Percentiles rank a stretch among this genome's conserved stretches.
Conservation (phyloP, 2,113 vertebrate genomes). For the Saccopteryx bilineata region DNA sequence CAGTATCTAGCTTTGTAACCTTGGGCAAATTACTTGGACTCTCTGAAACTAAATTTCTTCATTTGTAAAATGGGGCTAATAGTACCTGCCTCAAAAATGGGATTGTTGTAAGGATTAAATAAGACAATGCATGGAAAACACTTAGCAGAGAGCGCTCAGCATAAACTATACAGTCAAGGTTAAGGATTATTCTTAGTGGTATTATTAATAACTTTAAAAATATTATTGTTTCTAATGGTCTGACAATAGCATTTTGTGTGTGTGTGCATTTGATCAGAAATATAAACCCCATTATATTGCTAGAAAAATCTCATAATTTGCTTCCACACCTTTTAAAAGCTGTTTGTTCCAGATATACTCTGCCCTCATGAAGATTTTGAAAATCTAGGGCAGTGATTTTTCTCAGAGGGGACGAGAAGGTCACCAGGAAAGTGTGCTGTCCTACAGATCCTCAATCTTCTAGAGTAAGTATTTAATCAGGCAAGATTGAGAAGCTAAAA, state of each 20-base stretch:
- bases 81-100: not conserved
- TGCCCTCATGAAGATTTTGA: not conserved
- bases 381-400: conserved; percentile 70
- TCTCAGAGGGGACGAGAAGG: conserved; percentile 52
- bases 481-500: conserved; percentile 37
- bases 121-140: fast-evolving
- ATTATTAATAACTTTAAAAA: not conserved
- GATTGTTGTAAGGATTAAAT: not conserved
- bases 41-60: conserved; percentile 26
- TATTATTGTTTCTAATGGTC: not conserved
- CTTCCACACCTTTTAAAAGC: conserved; percentile 13
- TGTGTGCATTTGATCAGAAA: not conserved
- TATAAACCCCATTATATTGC: not conserved
- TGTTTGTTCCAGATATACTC: not conserved
- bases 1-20: not conserved
- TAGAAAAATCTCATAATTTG: conserved; percentile 20
- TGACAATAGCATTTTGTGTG: not conserved
- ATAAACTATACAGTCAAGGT: not conserved
- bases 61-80: not conserved
- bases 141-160: too few species aligned
- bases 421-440: not conserved
- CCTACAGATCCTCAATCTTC: not conserved
- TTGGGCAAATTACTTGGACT: not conserved
- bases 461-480: not conserved
- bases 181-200: not conserved